phyloP scores from a whole-genome alignment of 2,888 invertebrate genomes.

The Antheraea yamamai region DNA sequence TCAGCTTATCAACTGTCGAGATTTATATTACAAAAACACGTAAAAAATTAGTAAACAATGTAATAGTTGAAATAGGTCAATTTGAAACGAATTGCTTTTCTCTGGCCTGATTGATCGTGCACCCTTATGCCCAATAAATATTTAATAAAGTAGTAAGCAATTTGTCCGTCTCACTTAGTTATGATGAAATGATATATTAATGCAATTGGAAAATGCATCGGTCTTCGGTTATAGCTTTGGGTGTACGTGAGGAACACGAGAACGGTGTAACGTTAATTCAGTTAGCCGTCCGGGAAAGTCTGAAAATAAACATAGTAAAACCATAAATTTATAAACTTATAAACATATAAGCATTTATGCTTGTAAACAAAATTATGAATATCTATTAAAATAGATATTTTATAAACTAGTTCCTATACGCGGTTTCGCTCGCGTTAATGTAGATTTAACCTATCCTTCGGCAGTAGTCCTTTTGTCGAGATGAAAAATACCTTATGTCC shows the following conservation, averaged over 20 bases:
- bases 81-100: slow-evolving; percentile 1
- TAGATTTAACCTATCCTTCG: too few relatives aligned
- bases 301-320: neutral
- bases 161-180: slow-evolving; percentile 72
- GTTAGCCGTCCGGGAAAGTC: neutral
- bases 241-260: slow-evolving; percentile 19
- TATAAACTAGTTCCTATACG: too few relatives aligned
- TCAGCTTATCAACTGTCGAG: neutral
- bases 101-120: slow-evolving; percentile 65
- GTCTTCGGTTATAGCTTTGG: slow-evolving; percentile 10
- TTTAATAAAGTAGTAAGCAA: slow-evolving; percentile 70
- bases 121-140: slow-evolving; percentile 74
- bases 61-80: neutral
- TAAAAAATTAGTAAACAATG: neutral
- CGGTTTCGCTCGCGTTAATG: too few relatives aligned
- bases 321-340: neutral
- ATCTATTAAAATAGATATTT: neutral
- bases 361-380: neutral
- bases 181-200: slow-evolving; percentile 74
- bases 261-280: neutral
- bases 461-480: too few relatives aligned
- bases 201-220: slow-evolving; percentile 56
- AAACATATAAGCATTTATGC: neutral
- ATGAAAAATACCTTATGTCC: too few relatives aligned
- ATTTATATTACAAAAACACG: neutral